Evolutionary conservation across 2,888 invertebrate species (phyloP).

Genomic region (Diaprepes abbreviatus): DNA sequence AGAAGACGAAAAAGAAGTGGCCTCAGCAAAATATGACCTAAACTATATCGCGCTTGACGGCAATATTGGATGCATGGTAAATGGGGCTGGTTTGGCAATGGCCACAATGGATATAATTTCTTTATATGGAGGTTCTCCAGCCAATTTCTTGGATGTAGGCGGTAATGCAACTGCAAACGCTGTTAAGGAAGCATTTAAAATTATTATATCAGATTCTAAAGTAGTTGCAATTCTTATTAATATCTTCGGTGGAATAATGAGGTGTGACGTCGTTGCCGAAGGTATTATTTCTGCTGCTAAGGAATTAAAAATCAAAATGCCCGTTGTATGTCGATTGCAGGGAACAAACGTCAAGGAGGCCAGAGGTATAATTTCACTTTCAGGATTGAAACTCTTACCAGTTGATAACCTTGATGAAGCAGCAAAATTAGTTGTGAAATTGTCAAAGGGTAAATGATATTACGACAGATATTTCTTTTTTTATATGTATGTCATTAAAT

Average conservation of each 20-base stretch:
- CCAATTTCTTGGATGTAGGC: constrained; percentile 97
- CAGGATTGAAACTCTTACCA: too few relatives aligned
- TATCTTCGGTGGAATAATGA: constrained; percentile 98
- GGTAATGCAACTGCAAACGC: constrained; percentile 93
- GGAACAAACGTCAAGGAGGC: too few relatives aligned
- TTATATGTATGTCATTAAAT: too few relatives aligned
- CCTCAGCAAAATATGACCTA: constrained; percentile 88
- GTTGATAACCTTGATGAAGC: too few relatives aligned
- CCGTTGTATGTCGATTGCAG: too few relatives aligned
- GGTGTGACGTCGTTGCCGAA: constrained; percentile 97
- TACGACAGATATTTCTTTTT: too few relatives aligned
- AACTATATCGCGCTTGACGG: constrained; percentile 97
- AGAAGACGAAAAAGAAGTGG: constrained; percentile 93
- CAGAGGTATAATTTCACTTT: too few relatives aligned
- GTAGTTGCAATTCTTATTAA: constrained; percentile 89
- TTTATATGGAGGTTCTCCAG: constrained; percentile 93
- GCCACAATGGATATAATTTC: constrained; percentile 99
- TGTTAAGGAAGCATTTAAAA: constrained; percentile 97
- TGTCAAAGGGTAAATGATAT: too few relatives aligned
- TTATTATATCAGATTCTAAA: constrained; percentile 93
- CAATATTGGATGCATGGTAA: constrained; percentile 94
- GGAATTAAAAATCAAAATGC: too few relatives aligned
- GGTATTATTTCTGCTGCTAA: constrained; percentile 95
- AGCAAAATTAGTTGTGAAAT: too few relatives aligned
- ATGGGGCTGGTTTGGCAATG: constrained; percentile 97